Evolutionary conservation across 2,888 invertebrate species (phyloP), one percentile per base, ranked within the genome.

Genomic region (Eucera pruinosa): DNA sequence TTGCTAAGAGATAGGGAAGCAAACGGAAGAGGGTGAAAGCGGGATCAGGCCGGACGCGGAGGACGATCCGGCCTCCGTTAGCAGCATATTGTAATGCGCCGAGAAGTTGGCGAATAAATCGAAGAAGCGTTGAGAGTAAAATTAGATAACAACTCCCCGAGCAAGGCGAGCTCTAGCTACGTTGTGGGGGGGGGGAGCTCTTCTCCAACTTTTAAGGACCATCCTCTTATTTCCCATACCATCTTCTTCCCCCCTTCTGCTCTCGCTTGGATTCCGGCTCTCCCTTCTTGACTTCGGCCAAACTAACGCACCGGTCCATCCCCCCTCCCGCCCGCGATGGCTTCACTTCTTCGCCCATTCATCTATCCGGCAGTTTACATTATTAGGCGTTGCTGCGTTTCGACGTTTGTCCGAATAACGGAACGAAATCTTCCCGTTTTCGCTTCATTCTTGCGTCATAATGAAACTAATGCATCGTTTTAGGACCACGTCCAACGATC

Each of bases 91-190:
- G 92, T 92, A 92, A 92, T 91, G 91, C 90, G 90, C 87, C 90
- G 89, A 90, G 88, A 92, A 92, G 91, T 92, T 92, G 89, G 91
- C 89, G 91, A 91, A 92, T 92, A 92, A 92, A 92, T 92, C 92
- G 92, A 92, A 92, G 90, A 91, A 92, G 92, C 91, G 92, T 91
- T 92, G 91, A 91, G 91, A 92, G 92, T 92, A 91, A 92, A 92
- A 92, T 92, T 92, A 92, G 92, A 92, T 92, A 92, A 92, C 92
- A 92, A 91, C 91, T 91, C 90, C 88, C 85, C n/a, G n/a, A n/a
- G n/a, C n/a, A n/a, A n/a, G n/a, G n/a, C n/a, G n/a, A n/a, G 86
- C 86, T 84, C 81, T 89, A 86, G 87, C 88, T 88, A 83, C 84
- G 80, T 81, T 85, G n/a, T 79, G 79, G 74, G 81, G 82, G 86